These are phyloP conservation scores for Sarcophaga rosellei DNA, from an alignment of 2,888 invertebrate species.

Conservation along the genomic window DNA sequence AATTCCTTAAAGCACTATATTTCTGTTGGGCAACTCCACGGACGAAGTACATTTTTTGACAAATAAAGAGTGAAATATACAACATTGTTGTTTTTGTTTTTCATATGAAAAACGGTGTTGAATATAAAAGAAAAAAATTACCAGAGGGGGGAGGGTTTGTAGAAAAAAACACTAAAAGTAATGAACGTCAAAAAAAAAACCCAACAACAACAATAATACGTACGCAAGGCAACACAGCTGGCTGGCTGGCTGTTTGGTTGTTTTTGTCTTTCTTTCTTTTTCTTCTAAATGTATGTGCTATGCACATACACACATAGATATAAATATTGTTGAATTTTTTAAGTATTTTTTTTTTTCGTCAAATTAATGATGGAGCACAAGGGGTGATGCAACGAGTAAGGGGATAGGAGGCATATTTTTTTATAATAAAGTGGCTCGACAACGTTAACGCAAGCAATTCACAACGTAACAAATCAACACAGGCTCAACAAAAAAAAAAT, in stretches of 20 bases:
- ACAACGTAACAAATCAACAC: slow-evolving; percentile 68
- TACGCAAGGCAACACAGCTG: slow-evolving; percentile 68
- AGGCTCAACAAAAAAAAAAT: slow-evolving; percentile 46
- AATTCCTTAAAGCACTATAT: neutral
- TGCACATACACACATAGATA: slow-evolving; percentile 53
- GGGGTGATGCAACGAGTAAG: slow-evolving; percentile 62
- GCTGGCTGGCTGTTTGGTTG: slow-evolving; percentile 47
- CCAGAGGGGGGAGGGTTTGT: slow-evolving; percentile 23
- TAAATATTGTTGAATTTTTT: slow-evolving; percentile 60
- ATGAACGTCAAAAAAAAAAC: slow-evolving; percentile 63
- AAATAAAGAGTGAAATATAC: slow-evolving; percentile 37
- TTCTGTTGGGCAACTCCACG: slow-evolving; percentile 43
- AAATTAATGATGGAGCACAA: slow-evolving; percentile 47
- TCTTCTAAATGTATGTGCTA: slow-evolving; percentile 64
- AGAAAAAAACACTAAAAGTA: slow-evolving; percentile 63
- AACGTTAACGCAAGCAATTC: slow-evolving; percentile 62
- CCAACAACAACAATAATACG: slow-evolving; percentile 65
- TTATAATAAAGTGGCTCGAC: slow-evolving; percentile 63
- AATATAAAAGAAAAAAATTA: slow-evolving; percentile 34
- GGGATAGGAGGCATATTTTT: slow-evolving; percentile 50
- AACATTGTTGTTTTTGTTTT: slow-evolving; percentile 51
- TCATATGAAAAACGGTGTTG: slow-evolving; percentile 17
- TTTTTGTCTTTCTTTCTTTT: slow-evolving; percentile 47
- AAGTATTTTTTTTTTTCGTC: slow-evolving; percentile 44
- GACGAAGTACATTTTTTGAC: slow-evolving; percentile 16